A percentile compares a stretch with the other conserved stretches of the same genome.
phyloP scores from a whole-genome alignment of 2,888 invertebrate species.

The Ennomos quercinarius region DNA sequence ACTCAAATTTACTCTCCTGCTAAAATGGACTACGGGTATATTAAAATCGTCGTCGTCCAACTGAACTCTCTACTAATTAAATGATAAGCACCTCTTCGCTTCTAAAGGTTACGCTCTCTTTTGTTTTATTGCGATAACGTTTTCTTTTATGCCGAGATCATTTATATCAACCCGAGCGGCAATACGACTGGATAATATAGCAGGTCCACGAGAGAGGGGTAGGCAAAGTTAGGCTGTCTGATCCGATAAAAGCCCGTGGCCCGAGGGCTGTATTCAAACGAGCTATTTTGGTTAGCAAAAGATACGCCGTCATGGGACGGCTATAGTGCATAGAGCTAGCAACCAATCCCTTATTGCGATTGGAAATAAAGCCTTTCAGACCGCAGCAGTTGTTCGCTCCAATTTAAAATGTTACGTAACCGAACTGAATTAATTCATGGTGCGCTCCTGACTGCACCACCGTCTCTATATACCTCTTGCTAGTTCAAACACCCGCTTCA shows the following conservation, averaged over 20 bases:
- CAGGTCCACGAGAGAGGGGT: conserved; percentile 39
- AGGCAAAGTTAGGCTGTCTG: conserved; percentile 59
- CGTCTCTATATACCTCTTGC: conserved; percentile 25
- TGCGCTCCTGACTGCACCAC: conserved; percentile 35
- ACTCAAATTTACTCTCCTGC: neutral
- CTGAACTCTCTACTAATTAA: conserved; percentile 52
- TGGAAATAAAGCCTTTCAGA: conserved; percentile 62
- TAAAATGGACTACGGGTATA: conserved; percentile 15
- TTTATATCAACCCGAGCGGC: conserved; percentile 22
- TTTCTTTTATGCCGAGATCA: conserved; percentile 51
- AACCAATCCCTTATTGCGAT: conserved; percentile 69
- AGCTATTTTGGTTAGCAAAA: conserved; percentile 58
- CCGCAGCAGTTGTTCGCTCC: conserved; percentile 45
- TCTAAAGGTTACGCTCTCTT: conserved; percentile 29
- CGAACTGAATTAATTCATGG: conserved; percentile 62
- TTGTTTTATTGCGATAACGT: conserved; percentile 43
- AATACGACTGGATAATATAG: conserved; percentile 15
- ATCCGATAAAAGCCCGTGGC: conserved; percentile 65
- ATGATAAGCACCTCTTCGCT: conserved; percentile 55
- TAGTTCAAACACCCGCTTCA: conserved; percentile 57
- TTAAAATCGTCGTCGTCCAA: conserved; percentile 20
- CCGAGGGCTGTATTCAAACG: conserved; percentile 59
- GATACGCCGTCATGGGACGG: conserved; percentile 43
- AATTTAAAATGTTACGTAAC: conserved; percentile 58
- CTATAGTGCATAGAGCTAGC: conserved; percentile 43